Conservation (phyloP, 2,113 vertebrate species). For the Alouatta palliata region DNA sequence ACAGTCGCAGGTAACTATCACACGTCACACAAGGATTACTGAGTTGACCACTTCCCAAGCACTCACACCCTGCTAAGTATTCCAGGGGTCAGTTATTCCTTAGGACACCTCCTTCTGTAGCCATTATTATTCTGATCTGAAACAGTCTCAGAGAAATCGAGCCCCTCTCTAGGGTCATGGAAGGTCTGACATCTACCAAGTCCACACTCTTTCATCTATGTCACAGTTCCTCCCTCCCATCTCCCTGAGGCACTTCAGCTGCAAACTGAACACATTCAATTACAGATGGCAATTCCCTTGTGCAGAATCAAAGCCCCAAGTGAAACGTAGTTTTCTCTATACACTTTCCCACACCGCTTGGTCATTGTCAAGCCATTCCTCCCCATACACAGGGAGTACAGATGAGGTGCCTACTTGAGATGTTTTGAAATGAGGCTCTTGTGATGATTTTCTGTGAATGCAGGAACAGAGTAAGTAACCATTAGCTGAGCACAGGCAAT, state of each 20-base stretch:
- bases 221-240: not conserved
- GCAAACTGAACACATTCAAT: not conserved
- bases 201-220: not conserved
- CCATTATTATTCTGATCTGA: not conserved
- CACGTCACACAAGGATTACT: not conserved
- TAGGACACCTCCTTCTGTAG: not conserved
- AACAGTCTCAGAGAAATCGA: not conserved
- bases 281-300: not conserved
- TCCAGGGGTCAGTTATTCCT: not conserved
- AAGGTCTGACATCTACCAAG: not conserved
- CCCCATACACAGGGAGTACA: not conserved
- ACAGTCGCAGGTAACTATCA: not conserved
- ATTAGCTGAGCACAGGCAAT: not conserved
- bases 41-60: not conserved
- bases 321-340: not conserved
- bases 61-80: not conserved
- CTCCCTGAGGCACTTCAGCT: not conserved
- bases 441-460: not conserved
- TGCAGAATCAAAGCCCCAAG: not conserved
- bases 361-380: not conserved
- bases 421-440: not conserved
- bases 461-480: not conserved
- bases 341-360: too few relatives aligned
- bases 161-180: not conserved
- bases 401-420: fast-evolving